Conservation (phyloP, 2,888 invertebrate species). For the Lithosia quadra region DNA sequence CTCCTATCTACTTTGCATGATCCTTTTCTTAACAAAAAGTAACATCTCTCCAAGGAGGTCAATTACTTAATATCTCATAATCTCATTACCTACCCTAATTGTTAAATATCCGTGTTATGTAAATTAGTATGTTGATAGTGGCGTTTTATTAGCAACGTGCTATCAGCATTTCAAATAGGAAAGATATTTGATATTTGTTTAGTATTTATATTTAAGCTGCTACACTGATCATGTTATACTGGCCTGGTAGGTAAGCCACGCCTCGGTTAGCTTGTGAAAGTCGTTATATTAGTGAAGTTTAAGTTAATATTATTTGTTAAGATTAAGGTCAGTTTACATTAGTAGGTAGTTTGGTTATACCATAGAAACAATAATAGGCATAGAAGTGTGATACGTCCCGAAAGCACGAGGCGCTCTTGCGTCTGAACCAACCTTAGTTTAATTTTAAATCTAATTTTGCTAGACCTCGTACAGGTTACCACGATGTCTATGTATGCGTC, state of each 20-base stretch:
- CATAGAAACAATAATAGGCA: no score
- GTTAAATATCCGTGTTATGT: conserved; percentile 18
- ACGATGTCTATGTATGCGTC: no score
- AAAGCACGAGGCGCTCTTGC: no score
- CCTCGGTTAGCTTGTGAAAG: neutral
- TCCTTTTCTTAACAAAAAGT: neutral
- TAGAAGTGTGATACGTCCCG: no score
- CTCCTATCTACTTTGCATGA: neutral
- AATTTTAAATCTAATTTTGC: no score
- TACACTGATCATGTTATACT: neutral
- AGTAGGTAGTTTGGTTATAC: no score
- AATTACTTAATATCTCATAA: conserved; percentile 14
- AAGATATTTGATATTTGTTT: conserved; percentile 8
- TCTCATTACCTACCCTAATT: conserved; percentile 14
- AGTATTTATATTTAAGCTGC: neutral
- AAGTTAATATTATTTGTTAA: neutral
- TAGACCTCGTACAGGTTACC: no score
- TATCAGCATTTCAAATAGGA: conserved; percentile 5
- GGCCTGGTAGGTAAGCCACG: neutral
- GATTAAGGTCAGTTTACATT: no score
- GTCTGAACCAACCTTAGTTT: no score
- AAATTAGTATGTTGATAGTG: conserved; percentile 24
- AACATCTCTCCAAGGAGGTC: conserved; percentile 14
- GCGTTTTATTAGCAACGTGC: conserved; percentile 2
- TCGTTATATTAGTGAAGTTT: neutral